These are phyloP conservation scores for Phymatocera aterrima DNA, from an alignment of 2,888 invertebrate species.

Conservation along the genomic window DNA sequence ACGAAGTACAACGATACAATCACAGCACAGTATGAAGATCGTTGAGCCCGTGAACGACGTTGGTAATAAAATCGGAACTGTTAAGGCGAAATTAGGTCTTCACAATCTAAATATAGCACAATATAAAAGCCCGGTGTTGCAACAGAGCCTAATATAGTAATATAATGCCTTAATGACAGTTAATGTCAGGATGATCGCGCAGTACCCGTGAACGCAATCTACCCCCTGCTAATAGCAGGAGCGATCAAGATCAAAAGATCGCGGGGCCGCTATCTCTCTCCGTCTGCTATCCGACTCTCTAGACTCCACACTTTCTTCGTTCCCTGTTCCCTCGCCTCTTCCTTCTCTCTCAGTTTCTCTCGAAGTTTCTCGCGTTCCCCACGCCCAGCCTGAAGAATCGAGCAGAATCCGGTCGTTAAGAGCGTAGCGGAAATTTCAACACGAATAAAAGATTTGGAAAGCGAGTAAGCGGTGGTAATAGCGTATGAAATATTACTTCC, in stretches of 20 bases:
- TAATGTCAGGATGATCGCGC: conserved; percentile 39
- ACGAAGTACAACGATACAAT: not conserved
- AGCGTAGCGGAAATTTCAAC: conserved; percentile 17
- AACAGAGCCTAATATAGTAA: conserved; percentile 22
- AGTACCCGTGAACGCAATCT: conserved; percentile 44
- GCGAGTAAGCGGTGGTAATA: conserved; percentile 12
- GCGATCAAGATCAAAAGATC: conserved; percentile 49
- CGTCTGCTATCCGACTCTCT: not conserved
- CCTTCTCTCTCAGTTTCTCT: not conserved
- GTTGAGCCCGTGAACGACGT: not conserved
- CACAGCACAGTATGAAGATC: not conserved
- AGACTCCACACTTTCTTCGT: too few relatives aligned
- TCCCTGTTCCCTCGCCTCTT: not conserved
- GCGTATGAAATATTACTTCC: conserved; percentile 23
- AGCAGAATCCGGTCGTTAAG: conserved; percentile 13
- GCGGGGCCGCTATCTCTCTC: conserved; percentile 24
- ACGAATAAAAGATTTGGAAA: conserved; percentile 4
- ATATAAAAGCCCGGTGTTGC: conserved; percentile 12
- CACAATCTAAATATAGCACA: not conserved
- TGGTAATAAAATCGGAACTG: conserved; percentile 10
- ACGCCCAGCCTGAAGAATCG: not conserved
- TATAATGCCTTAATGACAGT: conserved; percentile 38
- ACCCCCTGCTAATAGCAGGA: conserved; percentile 47
- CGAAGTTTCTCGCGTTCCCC: not conserved
- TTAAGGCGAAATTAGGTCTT: conserved; percentile 19